phyloP scores from a whole-genome alignment of 2,888 invertebrate genomes.

The Strigamia maritima region DNA sequence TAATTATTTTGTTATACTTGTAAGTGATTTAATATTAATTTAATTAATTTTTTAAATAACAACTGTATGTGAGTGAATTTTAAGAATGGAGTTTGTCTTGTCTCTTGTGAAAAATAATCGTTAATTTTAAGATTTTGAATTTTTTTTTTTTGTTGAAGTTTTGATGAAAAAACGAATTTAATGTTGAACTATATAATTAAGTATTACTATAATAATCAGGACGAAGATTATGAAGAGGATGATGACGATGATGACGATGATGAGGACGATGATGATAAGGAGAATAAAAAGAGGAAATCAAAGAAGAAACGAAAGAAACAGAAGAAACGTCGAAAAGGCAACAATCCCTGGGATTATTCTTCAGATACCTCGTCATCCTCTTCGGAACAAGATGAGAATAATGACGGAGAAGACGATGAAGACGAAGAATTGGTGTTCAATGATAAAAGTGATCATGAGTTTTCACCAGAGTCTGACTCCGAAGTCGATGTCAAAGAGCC shows the following conservation, averaged over 20 bases:
- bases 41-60: background rate
- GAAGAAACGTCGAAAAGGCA: slow-evolving; percentile 49
- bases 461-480: slow-evolving; percentile 84
- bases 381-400: slow-evolving; percentile 48
- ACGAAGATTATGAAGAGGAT: slow-evolving; percentile 46
- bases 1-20: too few relatives aligned
- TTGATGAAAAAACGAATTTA: background rate
- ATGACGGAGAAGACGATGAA: slow-evolving; percentile 57
- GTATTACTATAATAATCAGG: background rate
- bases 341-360: slow-evolving; percentile 61
- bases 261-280: slow-evolving; percentile 47
- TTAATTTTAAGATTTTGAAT: background rate
- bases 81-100: slow-evolving; percentile 2
- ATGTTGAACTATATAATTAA: background rate
- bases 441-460: slow-evolving; percentile 79
- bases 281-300: slow-evolving; percentile 51
- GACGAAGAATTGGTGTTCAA: slow-evolving; percentile 57
- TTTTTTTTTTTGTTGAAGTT: background rate
- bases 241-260: slow-evolving; percentile 55
- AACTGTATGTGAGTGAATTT: background rate
- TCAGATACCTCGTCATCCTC: slow-evolving; percentile 53
- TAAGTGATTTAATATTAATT: background rate
- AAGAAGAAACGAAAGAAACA: slow-evolving; percentile 53
- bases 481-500: slow-evolving; percentile 72
- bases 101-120: background rate